Evolutionary conservation across 2,888 invertebrate genomes (phyloP), one percentile per base, ranked within the genome.

Genomic region (Isotomurus palustris): DNA sequence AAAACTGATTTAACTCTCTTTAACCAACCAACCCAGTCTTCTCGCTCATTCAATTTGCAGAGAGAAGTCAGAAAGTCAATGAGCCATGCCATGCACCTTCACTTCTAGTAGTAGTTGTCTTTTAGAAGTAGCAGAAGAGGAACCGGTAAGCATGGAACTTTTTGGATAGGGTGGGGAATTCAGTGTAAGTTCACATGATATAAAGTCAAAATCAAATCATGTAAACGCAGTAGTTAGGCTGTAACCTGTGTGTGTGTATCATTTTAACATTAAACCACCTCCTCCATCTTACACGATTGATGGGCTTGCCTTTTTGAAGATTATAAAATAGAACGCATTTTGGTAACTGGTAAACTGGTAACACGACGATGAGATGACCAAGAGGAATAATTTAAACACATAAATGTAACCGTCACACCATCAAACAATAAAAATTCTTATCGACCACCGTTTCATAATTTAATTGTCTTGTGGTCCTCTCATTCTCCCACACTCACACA

Each of bases 1-100:
- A 45, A 43, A 43, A 43, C 43, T 43, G 43, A 43, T 43, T 43
- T 43, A 35, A 24, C 29, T 41, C 19, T 51, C 24, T 19, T 41
- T 41, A 41, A 24, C 50, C 8, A 35, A 38, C 8, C 51, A 40
- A 51, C 27, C 28, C 41, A 41, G 43, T 32, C 43, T n/a, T n/a
- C n/a, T n/a, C n/a, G n/a, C n/a, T n/a, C n/a, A n/a, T n/a, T n/a
- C n/a, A 17, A 28, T 17, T 19, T 29, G 27, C 21, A 40, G 36
- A 40, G 24, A 19, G 22, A 12, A 43, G 40, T 40, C 8, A 19
- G 24, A 14, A 5, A 43, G 43, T 22, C 24, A 43, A 38, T 38
- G 38, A 38, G 38, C 38, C 38, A 38, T 5, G 38, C 32, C 14
- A 32, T 10, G 14, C 38, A 38, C 19, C 38, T 17, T 38, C 38